phyloP scores from a whole-genome alignment of 2,888 invertebrate species.

The Pristionchus maxplancki region DNA sequence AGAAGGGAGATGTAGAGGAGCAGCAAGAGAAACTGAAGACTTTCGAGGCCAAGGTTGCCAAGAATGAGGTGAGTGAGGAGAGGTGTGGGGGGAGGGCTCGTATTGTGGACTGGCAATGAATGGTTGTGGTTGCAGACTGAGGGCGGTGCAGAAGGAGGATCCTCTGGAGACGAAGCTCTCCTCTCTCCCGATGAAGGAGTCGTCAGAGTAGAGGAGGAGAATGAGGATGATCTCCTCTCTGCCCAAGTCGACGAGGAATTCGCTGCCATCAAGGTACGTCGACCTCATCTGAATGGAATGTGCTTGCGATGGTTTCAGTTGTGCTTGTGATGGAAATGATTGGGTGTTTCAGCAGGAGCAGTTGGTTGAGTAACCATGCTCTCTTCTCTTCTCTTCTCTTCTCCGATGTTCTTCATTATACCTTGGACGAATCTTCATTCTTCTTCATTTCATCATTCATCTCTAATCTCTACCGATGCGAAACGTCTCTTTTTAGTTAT shows the following conservation, averaged over 20 bases:
- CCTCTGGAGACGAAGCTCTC: slow-evolving; percentile 7
- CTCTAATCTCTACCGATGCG: background rate
- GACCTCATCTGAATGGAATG: background rate
- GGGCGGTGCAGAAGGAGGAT: background rate
- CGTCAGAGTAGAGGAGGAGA: background rate
- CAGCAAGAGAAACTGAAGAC: slow-evolving; percentile 91
- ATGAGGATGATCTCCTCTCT: slow-evolving; percentile 29
- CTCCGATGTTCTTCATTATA: background rate
- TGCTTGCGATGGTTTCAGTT: background rate
- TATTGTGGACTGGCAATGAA: background rate
- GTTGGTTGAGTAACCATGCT: background rate
- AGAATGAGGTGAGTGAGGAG: slow-evolving; percentile 2
- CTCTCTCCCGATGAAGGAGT: slow-evolving; percentile 4
- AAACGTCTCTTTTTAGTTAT: background rate
- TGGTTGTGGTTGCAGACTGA: background rate
- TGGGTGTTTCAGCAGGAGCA: slow-evolving; percentile 41
- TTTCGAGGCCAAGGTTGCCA: slow-evolving; percentile 53
- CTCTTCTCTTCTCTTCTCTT: background rate
- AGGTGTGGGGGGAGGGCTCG: background rate
- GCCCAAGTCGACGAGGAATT: slow-evolving; percentile 26
- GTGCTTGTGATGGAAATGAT: background rate
- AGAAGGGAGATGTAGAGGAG: slow-evolving; percentile 83
- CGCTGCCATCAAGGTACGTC: background rate
- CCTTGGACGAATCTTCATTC: background rate
- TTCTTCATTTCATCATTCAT: background rate